Conservation (phyloP, 2,113 vertebrate genomes). For the Grantiella picta region DNA sequence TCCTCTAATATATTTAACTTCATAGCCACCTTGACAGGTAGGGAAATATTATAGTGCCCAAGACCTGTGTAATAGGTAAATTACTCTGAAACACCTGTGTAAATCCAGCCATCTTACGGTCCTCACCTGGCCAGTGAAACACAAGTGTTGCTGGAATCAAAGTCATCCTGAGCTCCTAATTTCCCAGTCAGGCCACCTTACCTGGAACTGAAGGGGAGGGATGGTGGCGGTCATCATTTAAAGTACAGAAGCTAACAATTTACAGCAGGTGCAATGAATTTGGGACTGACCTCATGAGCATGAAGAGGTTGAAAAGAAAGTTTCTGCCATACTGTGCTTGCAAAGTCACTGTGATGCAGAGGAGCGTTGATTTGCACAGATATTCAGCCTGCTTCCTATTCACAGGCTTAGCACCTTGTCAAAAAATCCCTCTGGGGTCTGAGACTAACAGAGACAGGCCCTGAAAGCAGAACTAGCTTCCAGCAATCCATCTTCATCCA, state of each 20-base stretch:
- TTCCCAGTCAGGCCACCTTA: not conserved
- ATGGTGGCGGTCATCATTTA: not conserved
- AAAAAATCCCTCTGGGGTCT: not conserved
- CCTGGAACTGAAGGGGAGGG: not conserved
- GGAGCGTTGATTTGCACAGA: fast-evolving
- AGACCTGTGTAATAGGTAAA: not conserved
- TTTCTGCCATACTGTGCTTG: fast-evolving
- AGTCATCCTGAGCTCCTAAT: not conserved
- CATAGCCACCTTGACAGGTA: not conserved
- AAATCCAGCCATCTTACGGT: not conserved
- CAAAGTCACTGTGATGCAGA: fast-evolving
- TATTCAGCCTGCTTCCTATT: not conserved
- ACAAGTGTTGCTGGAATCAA: not conserved
- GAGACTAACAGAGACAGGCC: not conserved
- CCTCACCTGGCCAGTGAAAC: not conserved
- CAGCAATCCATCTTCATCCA: not conserved
- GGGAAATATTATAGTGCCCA: not conserved
- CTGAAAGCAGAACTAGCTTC: not conserved
- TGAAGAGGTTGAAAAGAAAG: not conserved
- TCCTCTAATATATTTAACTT: not conserved
- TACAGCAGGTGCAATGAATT: not conserved
- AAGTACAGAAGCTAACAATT: not conserved
- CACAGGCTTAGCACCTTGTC: not conserved
- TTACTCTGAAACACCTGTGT: not conserved
- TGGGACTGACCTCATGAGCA: not conserved